Conservation (phyloP, 2,797 vertebrate species). For the Mycteria americana region DNA sequence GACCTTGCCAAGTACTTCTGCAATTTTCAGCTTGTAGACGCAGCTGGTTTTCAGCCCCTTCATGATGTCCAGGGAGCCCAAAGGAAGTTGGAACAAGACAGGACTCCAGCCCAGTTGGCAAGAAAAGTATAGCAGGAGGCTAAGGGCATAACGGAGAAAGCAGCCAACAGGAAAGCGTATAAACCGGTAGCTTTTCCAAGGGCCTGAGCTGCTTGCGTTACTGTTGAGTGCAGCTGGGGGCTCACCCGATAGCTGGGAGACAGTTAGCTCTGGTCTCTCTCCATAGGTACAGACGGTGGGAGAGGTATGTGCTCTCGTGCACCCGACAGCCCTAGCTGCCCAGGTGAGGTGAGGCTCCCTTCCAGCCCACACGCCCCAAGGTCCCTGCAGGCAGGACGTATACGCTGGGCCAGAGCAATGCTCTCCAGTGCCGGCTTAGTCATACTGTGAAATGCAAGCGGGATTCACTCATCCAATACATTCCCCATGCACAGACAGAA, state of each 20-base stretch:
- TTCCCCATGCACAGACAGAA: background rate
- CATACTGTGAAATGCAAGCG: background rate
- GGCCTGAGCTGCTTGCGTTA: background rate
- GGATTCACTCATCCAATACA: background rate
- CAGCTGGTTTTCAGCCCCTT: background rate
- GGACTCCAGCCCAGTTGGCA: background rate
- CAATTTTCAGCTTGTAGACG: background rate
- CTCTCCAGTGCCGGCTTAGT: background rate
- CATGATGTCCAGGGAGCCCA: background rate
- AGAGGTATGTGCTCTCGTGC: background rate
- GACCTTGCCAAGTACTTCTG: background rate
- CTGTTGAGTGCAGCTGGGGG: background rate
- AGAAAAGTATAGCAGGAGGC: background rate
- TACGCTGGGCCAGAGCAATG: background rate
- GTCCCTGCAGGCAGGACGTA: background rate
- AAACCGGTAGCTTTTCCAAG: background rate
- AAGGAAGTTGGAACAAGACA: background rate
- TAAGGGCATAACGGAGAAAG: background rate
- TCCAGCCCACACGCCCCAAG: rapidly evolving
- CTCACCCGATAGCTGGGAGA: background rate
- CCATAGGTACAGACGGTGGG: background rate
- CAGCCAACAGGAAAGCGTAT: background rate
- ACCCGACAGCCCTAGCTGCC: background rate
- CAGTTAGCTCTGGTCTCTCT: background rate
- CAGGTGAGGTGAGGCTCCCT: background rate